Evolutionary conservation across 2,113 vertebrate species (phyloP).

Genomic region (Murina feae): DNA sequence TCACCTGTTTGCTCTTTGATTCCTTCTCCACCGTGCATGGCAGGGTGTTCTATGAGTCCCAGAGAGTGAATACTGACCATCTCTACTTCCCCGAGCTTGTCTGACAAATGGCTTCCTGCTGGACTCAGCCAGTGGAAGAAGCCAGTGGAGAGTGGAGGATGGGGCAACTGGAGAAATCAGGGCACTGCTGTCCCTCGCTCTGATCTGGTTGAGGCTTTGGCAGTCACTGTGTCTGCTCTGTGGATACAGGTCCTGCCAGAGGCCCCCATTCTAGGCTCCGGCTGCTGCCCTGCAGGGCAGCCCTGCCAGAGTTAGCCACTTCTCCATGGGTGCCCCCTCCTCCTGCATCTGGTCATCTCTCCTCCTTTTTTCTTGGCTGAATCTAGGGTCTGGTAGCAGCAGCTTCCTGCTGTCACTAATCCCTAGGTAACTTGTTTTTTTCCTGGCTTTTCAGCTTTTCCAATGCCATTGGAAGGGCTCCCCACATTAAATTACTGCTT

Average conservation of each 20-base stretch:
- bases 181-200: background rate
- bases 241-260: no score
- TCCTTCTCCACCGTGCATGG: fast-evolving
- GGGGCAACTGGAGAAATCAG: background rate
- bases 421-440: background rate
- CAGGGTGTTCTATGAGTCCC: no score
- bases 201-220: background rate
- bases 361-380: background rate
- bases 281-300: no score
- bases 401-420: background rate
- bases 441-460: background rate
- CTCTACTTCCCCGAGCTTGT: fast-evolving
- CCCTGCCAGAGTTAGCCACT: background rate
- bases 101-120: fast-evolving
- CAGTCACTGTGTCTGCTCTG: background rate
- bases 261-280: background rate
- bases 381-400: background rate
- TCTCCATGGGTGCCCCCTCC: background rate
- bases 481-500: background rate
- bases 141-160: background rate
- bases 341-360: background rate
- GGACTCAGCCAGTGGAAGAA: background rate
- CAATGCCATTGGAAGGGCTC: background rate
- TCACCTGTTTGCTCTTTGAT: background rate
- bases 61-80: fast-evolving